Evolutionary conservation across 2,888 invertebrate genomes (phyloP).

Genomic region (Geotrupes spiniger): DNA sequence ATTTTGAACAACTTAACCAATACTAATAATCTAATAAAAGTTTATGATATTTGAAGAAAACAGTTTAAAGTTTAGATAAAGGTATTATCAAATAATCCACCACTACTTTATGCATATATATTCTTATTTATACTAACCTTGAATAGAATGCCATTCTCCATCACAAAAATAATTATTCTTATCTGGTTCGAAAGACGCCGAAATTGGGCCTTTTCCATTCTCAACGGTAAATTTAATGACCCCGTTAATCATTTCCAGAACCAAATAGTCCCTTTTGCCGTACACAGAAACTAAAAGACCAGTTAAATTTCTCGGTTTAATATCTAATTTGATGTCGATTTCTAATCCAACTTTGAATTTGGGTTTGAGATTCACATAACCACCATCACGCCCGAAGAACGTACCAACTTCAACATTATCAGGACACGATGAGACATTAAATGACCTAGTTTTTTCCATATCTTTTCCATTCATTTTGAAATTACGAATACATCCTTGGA

Average conservation of each 20-base stretch:
- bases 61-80: no score
- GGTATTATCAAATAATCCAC: no score
- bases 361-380: slow-evolving; percentile 68
- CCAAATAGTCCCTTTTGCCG: slow-evolving; percentile 76
- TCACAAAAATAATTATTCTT: slow-evolving; percentile 79
- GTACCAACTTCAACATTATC: slow-evolving; percentile 76
- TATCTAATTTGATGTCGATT: slow-evolving; percentile 77
- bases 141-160: slow-evolving; percentile 91
- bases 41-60: not conserved
- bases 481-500: slow-evolving; percentile 81
- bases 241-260: slow-evolving; percentile 86
- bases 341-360: slow-evolving; percentile 73
- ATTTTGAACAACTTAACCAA: no score
- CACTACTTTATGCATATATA: not conserved
- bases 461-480: slow-evolving; percentile 67
- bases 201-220: slow-evolving; percentile 77
- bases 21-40: no score
- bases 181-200: slow-evolving; percentile 66
- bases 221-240: slow-evolving; percentile 79
- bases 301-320: slow-evolving; percentile 79
- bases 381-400: slow-evolving; percentile 79
- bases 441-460: slow-evolving; percentile 59
- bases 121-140: slow-evolving; percentile 61
- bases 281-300: slow-evolving; percentile 87
- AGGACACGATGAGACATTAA: slow-evolving; percentile 75